Evolutionary conservation across 2,113 vertebrate genomes (phyloP).

Genomic region (Takifugu flavidus): DNA sequence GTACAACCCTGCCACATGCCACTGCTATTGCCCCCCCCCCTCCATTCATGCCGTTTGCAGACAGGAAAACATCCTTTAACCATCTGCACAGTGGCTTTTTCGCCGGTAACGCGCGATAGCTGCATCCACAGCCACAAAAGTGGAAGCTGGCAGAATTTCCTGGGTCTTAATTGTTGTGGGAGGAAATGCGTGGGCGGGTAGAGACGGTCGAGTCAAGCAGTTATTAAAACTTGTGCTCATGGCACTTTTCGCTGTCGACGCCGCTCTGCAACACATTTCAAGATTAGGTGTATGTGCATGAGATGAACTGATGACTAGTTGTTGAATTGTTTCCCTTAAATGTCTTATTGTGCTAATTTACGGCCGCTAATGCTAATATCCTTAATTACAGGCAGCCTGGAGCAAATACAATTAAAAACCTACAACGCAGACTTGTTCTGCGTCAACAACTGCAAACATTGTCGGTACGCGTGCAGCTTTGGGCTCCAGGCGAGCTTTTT

Average conservation of each 20-base stretch:
- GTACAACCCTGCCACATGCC: constrained; percentile 15
- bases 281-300: constrained; percentile 23
- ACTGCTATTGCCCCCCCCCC: constrained; percentile 9
- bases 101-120: constrained; percentile 5
- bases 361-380: constrained; percentile 65
- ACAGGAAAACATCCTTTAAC: constrained; percentile 19
- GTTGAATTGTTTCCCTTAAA: constrained; percentile 52
- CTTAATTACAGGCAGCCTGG: constrained; percentile 49
- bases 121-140: constrained; percentile 20
- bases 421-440: constrained; percentile 42
- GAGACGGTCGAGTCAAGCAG: constrained; percentile 27
- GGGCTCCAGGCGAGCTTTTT: too few relatives aligned
- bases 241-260: constrained; percentile 36
- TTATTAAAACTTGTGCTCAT: constrained; percentile 51
- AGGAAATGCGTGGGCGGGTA: constrained; percentile 39
- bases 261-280: constrained; percentile 23
- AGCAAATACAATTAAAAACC: constrained; percentile 66
- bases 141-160: constrained; percentile 32
- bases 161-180: constrained; percentile 35
- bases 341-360: constrained; percentile 69
- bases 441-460: constrained; percentile 45
- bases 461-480: constrained; percentile 33
- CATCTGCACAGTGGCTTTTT: neutral
- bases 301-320: constrained; percentile 12
- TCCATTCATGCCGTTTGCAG: constrained; percentile 20